These are phyloP conservation scores for Drosophila recens DNA, from an alignment of 2,888 invertebrate genomes.

Conservation along the genomic window DNA sequence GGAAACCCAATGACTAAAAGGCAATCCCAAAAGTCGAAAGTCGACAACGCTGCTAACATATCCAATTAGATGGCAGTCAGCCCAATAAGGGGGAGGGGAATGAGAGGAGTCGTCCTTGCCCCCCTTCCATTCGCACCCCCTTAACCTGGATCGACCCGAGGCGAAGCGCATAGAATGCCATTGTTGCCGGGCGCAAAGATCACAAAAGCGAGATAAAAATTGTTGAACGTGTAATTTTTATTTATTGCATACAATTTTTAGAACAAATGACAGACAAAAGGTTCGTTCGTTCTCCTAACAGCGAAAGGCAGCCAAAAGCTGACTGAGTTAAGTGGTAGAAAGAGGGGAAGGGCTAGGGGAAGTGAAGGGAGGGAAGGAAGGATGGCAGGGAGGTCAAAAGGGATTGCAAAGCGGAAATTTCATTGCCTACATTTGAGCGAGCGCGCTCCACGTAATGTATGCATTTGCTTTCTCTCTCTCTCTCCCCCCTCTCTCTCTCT, in stretches of 20 bases:
- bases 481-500: not conserved
- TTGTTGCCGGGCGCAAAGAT: conserved; percentile 58
- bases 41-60: conserved; percentile 66
- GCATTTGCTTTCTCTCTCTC: conserved; percentile 38
- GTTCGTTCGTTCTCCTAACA: conserved; percentile 37
- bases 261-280: conserved; percentile 79
- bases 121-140: not conserved
- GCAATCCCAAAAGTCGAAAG: conserved; percentile 47
- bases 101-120: not conserved
- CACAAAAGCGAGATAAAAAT: conserved; percentile 69
- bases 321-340: not conserved
- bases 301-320: conserved; percentile 17
- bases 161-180: conserved; percentile 38
- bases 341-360: too few species aligned
- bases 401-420: conserved; percentile 58
- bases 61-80: conserved; percentile 70
- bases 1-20: conserved; percentile 26
- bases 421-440: conserved; percentile 68
- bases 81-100: conserved; percentile 3
- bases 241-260: conserved; percentile 81
- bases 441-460: conserved; percentile 56
- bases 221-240: conserved; percentile 81
- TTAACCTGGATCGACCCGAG: conserved; percentile 4
- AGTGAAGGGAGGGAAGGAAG: not conserved
- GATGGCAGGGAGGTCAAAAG: conserved; percentile 5